These are phyloP conservation scores for Pithys albifrons DNA, from an alignment of 2,113 vertebrate genomes.

Conservation along the genomic window DNA sequence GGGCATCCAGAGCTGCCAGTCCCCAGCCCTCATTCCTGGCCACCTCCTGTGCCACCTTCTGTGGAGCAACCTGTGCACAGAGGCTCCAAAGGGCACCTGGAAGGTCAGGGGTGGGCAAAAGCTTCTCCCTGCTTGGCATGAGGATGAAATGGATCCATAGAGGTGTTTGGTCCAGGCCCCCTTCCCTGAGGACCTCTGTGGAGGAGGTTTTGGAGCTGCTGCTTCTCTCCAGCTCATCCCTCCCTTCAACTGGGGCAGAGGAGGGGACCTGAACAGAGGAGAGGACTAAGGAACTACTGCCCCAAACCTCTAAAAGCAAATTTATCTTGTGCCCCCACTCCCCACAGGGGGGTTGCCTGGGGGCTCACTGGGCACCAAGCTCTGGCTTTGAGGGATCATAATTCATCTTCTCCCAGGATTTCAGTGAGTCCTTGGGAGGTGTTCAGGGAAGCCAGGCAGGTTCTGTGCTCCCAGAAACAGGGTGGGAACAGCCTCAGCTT, in stretches of 20 bases:
- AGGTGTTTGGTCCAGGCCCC: neutral
- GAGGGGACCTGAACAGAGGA: neutral
- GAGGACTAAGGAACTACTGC: neutral
- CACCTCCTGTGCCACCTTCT: fast-evolving
- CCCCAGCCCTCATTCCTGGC: neutral
- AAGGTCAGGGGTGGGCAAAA: neutral
- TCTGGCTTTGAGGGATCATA: fast-evolving
- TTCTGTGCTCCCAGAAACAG: neutral
- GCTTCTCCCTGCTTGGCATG: neutral
- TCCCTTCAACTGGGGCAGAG: neutral
- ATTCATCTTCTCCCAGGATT: neutral
- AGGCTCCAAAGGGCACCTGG: neutral
- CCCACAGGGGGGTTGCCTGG: neutral
- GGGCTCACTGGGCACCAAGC: fast-evolving
- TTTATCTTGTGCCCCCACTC: fast-evolving
- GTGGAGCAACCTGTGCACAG: neutral
- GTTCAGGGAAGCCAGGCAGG: neutral
- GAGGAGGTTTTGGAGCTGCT: fast-evolving
- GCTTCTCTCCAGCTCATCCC: neutral
- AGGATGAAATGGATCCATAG: neutral
- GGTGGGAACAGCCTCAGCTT: neutral
- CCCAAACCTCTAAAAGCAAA: neutral
- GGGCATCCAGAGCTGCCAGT: neutral
- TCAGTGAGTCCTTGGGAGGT: fast-evolving
- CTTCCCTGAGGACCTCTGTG: fast-evolving